Evolutionary conservation across 2,113 vertebrate genomes (phyloP).

Genomic region (crab-eating macaque (Macaca fascicularis)): T2T-MFA8v1.1 NC_088389.1:43322001-43322500

Average conservation of each 20-base stretch:
- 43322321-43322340: background rate
- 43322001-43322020: background rate
- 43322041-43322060: background rate
- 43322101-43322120: background rate
- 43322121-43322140: background rate
- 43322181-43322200: background rate
- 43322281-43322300: background rate
- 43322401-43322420: background rate
- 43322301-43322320: background rate
- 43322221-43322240: background rate
- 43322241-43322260: background rate
- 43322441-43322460: background rate
- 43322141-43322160: background rate
- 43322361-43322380: background rate
- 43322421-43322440: background rate
- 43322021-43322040: background rate
- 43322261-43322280: background rate
- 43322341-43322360: slow-evolving; percentile 1
- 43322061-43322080: background rate
- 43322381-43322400: background rate
- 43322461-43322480: background rate
- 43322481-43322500: background rate
- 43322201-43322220: background rate
- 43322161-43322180: background rate
- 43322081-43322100: background rate